Evolutionary conservation across 2,797 vertebrate genomes (phyloP).

Genomic region (Echiichthys vipera): DNA sequence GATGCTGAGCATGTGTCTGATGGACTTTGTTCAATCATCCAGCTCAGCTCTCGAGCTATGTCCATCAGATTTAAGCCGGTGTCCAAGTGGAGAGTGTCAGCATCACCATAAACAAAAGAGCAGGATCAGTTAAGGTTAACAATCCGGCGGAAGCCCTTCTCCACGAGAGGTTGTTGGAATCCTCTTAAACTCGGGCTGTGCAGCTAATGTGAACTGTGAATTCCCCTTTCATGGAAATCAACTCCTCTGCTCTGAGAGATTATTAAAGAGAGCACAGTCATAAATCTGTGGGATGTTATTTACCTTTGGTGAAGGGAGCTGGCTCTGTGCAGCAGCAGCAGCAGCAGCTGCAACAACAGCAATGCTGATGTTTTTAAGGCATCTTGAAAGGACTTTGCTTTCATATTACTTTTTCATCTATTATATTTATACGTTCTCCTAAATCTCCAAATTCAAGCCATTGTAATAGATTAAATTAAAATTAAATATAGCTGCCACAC

Average conservation of each 20-base stretch:
- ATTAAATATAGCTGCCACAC: conserved; percentile 56
- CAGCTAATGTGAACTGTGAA: conserved; percentile 57
- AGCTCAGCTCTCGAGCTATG: conserved; percentile 43
- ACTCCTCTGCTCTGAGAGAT: conserved; percentile 68
- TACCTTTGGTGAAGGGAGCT: conserved; percentile 61
- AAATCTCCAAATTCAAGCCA: conserved; percentile 47
- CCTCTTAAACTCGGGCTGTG: conserved; percentile 71
- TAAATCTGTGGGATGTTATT: conserved; percentile 69
- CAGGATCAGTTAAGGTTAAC: conserved; percentile 49
- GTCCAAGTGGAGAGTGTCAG: conserved; percentile 55
- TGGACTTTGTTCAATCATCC: conserved; percentile 49
- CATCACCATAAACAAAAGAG: conserved; percentile 43
- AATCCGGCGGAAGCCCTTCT: conserved; percentile 22
- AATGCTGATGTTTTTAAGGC: conserved; percentile 34
- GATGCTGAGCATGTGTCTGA: conserved; percentile 37
- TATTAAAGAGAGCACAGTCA: conserved; percentile 54
- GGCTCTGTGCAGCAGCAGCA: conserved; percentile 26
- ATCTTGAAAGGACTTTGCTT: conserved; percentile 23
- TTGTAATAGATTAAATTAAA: conserved; percentile 58
- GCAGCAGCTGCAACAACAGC: not conserved
- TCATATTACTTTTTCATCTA: conserved; percentile 16
- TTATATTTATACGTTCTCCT: conserved; percentile 31
- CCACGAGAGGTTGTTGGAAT: conserved; percentile 57
- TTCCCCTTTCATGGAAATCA: conserved; percentile 64
- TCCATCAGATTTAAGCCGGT: conserved; percentile 58